Evolutionary conservation across 1,140 invertebrate species (phyloP), one percentile per base, ranked within the genome.

Genomic region (Oncopodura yosiiana): DNA sequence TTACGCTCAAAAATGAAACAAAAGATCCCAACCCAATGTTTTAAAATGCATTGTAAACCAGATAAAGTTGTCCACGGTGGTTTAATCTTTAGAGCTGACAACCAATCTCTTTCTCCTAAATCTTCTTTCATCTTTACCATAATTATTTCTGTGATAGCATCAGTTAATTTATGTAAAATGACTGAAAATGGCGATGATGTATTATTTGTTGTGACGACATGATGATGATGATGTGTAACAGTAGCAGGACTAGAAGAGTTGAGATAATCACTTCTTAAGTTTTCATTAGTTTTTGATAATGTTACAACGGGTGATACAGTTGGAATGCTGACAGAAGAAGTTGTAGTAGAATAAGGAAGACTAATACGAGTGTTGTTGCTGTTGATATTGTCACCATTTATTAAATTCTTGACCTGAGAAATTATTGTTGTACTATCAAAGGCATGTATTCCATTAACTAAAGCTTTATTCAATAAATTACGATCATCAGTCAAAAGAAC

Each of bases 1-100:
- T 34, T 52, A 3, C 38, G 12, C 8, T 49, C 36, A 42, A 64
- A 64, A 6, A 64, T 29, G 23, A 46, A 57, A 19, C 55, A 61
- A 29, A 64, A 64, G 1, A 58, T 56, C 0, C 56, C 58, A 29
- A 64, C 49, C 58, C 58, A 61, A 39, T 64, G 62, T 4, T 27
- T n/a, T 6, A 58, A 29, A 2, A 64, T 48, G 21, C 62, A 64
- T 34, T 58, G 43, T 5, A 60, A 14, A 12, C 19, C 55, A 16
- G 34, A 36, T 14, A 32, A 14, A 18, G 61, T 8, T 11, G 37
- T 61, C 55, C 55, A 64, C 9, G 62, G 62, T 18, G 58, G 62
- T 5, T 38, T 8, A 19, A 60, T 41, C 53, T 58, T 60, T 1
- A 61, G 29, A 16, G 38, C 30, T 4, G 27, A 3, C 16, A 49